A percentile compares a stretch with the other conserved stretches of the same genome.
Conservation (phyloP, 1,140 invertebrate species). For the Bombus waltoni region DNA sequence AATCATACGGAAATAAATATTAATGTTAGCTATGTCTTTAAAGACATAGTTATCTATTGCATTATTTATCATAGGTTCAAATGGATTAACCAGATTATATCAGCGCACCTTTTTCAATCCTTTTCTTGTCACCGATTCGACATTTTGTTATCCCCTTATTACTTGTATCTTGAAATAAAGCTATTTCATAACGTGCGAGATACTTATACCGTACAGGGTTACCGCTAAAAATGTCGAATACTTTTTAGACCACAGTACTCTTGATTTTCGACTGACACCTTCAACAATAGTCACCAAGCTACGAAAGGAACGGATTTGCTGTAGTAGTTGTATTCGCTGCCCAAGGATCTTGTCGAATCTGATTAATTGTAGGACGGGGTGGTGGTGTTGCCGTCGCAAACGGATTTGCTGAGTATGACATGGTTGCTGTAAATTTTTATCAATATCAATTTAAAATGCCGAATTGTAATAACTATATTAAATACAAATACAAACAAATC, state of each 20-base stretch:
- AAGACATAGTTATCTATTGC: background rate
- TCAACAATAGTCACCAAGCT: conserved; percentile 70
- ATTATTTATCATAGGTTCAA: background rate
- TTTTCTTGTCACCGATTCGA: background rate
- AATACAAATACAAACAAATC: background rate
- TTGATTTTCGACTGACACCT: conserved; percentile 66
- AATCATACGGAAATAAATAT: conserved; percentile 25
- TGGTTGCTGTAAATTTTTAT: conserved; percentile 73
- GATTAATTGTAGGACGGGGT: conserved; percentile 81
- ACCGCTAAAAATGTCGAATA: conserved; percentile 71
- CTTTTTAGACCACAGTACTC: conserved; percentile 73
- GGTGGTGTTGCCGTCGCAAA: conserved; percentile 80
- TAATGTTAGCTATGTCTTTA: background rate
- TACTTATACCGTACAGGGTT: conserved; percentile 76
- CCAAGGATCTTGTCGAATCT: conserved; percentile 82
- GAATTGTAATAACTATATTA: background rate
- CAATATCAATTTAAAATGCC: conserved; percentile 2
- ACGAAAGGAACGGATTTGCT: conserved; percentile 82
- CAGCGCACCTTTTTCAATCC: background rate
- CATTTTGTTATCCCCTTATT: background rate
- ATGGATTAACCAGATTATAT: background rate
- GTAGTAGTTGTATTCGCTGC: conserved; percentile 74
- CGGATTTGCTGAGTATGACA: conserved; percentile 80
- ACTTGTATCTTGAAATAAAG: conserved; percentile 17
- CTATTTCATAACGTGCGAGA: conserved; percentile 57